Evolutionary conservation across 1,140 invertebrate species (phyloP).

Genomic region (honey bee (Apis mellifera)): DNA sequence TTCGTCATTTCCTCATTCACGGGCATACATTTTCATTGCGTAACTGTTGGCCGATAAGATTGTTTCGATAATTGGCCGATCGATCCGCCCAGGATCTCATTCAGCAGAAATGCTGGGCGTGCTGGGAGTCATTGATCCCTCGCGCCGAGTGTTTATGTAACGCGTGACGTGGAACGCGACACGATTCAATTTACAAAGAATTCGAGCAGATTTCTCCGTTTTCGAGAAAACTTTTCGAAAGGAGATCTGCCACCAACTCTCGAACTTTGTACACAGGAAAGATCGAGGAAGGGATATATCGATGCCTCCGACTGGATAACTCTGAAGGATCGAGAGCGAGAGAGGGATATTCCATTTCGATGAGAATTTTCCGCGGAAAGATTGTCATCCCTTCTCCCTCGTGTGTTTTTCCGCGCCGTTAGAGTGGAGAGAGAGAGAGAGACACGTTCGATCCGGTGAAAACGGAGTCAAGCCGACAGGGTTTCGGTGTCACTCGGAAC

Average conservation of each 20-base stretch:
- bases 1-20: no score
- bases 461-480: constrained; percentile 5
- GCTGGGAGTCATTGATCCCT: constrained; percentile 51
- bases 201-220: not conserved
- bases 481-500: not conserved
- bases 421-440: constrained; percentile 2
- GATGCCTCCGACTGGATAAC: not conserved
- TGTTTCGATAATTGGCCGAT: constrained; percentile 2
- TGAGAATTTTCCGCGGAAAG: constrained; percentile 12
- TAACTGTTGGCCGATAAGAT: not conserved
- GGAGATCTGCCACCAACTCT: not conserved
- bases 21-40: no score
- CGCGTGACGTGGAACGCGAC: constrained; percentile 22
- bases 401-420: constrained; percentile 40
- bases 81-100: constrained; percentile 29
- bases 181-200: constrained; percentile 16
- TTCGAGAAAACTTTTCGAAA: not conserved
- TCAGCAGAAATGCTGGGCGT: constrained; percentile 40
- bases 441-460: constrained; percentile 32
- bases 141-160: constrained; percentile 48
- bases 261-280: not conserved
- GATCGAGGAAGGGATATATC: not conserved
- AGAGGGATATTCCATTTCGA: not conserved
- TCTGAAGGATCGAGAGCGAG: not conserved
- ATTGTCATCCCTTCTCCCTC: constrained; percentile 12